Base-by-base conservation (phyloP, 2,888 invertebrate species). In the Scaptodrosophila latifasciaeformis region DNA sequence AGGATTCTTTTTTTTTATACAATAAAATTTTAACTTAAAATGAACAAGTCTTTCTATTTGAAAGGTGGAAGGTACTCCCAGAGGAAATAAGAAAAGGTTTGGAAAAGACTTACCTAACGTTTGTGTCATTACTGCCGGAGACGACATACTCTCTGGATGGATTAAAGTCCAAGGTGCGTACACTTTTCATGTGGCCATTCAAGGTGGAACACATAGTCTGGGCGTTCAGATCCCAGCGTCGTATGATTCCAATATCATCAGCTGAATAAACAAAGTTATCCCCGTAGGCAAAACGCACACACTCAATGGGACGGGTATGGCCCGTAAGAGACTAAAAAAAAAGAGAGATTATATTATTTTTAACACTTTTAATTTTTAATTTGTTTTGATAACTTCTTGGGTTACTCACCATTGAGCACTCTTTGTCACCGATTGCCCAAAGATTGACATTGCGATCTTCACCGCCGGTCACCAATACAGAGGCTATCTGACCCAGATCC, bases 371-470 rank as follows among this genome's bases (percentile, higher is more conserved):
- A 17, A 18, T 10, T 1, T 13, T 31, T n/a, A n/a, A 35, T 27
- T 17, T n/a, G 49, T 86, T 88, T 7, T 19, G 12, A 27, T 4
- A 5, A 19, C 15, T 17, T n/a, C 3, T 29, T 15, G 2, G 15
- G 7, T 29, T 35, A 62, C 71, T 85, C 86, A 95, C 95, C 96
- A 98, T 95, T 82, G 98, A 94, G 88, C 96, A 97, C 86, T 94
- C 95, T 80, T 94, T 93, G 84, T 97, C 94, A 31, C 97, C 97
- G 64, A 97, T 94, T 10, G 97, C 96, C 97, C 97, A 98, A 67
- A 98, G 88, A 87, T 98, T 98, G 48, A 98, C 97, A 88, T 97
- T 97, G 85, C 96, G 95, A 88, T 98, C 98, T 85, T 97, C 96
- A 58, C 98, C 97, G 52, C 98, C 98, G 55, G 87, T 87, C 63